Evolutionary conservation across 2,888 invertebrate genomes (phyloP), one percentile per base, ranked within the genome.

Genomic region (Athalia rosae): DNA sequence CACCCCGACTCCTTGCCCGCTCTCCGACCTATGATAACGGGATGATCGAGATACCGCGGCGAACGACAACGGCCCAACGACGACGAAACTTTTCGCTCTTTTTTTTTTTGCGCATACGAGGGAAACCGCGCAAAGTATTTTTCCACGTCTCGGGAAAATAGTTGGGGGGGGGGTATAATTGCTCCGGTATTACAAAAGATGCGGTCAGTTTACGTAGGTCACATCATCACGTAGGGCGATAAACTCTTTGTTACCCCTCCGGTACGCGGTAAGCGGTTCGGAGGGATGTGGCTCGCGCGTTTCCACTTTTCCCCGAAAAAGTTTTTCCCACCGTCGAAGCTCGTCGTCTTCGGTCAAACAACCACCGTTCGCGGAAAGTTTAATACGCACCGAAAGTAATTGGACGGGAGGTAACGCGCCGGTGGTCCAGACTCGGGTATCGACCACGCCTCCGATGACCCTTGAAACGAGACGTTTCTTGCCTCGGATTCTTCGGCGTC

Each of bases 401-500:
- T 71, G 56, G 56, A 58, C 71, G 71, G 71, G 71, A 58, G 71
- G 71, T 45, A 58, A 58, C 28, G 28, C 28, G 28, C 2, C 28
- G 28, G 45, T 9, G 58, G 43, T 15, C n/a, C 4, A 7, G n/a
- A 53, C 43, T 56, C 47, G 47, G 41, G 62, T 47, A 64, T 67
- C 53, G 56, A 71, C 56, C 71, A 71, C 71, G 71, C 71, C 71
- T 71, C 13, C 71, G 11, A 71, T 71, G 71, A 71, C 58, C 58
- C 71, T 56, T 58, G 71, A 58, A 71, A 71, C 71, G 71, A 71
- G 71, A 71, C 71, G 71, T 71, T 71, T 58, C 71, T 71, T 58
- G 71, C 71, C 50, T 71, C 9, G 58, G 56, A 53, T 11, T 71
- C 58, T 13, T 6, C 13, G 56, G 3, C 15, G 61, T 13, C 4